These are phyloP conservation scores for Valencia hispanica DNA, from an alignment of 2,797 vertebrate genomes.

Conservation along the genomic window DNA sequence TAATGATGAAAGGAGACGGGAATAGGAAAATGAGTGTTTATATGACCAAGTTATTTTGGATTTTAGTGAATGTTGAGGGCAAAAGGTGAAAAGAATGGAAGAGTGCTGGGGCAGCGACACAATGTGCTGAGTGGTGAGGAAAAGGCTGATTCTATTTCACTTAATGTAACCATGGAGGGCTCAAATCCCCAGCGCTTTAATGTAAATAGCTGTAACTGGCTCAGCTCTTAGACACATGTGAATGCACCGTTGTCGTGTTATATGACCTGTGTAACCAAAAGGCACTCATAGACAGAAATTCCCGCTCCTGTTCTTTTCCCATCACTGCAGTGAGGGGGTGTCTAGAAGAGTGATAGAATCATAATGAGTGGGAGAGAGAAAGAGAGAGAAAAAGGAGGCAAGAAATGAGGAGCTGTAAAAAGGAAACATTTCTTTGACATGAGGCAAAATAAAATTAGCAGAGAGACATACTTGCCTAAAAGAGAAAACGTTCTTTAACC, in stretches of 20 bases:
- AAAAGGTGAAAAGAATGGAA: slow-evolving; percentile 32
- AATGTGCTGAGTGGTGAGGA: slow-evolving; percentile 58
- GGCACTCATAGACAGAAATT: slow-evolving; percentile 74
- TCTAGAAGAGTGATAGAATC: slow-evolving; percentile 27
- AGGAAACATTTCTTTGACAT: slow-evolving; percentile 74
- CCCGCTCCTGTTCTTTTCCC: slow-evolving; percentile 67
- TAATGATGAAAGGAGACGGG: slow-evolving; percentile 6
- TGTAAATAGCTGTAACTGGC: slow-evolving; percentile 77
- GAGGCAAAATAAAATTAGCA: slow-evolving; percentile 70
- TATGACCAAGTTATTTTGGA: slow-evolving; percentile 20
- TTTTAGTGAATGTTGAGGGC: slow-evolving; percentile 18
- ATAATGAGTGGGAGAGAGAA: slow-evolving; percentile 27
- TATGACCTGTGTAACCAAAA: slow-evolving; percentile 82
- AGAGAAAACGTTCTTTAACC: slow-evolving; percentile 47
- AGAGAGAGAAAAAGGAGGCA: slow-evolving; percentile 26
- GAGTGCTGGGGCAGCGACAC: slow-evolving; percentile 48
- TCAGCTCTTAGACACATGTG: slow-evolving; percentile 69
- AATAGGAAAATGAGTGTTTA: slow-evolving; percentile 21
- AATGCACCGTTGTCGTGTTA: slow-evolving; percentile 69
- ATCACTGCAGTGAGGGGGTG: slow-evolving; percentile 46
- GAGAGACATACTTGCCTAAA: slow-evolving; percentile 59
- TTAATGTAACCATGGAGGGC: slow-evolving; percentile 76
- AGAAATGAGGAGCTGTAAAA: slow-evolving; percentile 42
- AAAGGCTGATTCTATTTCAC: slow-evolving; percentile 74
- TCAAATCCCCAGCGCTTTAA: slow-evolving; percentile 71